A percentile compares a stretch with the other conserved stretches of the same genome.
These are phyloP conservation scores for Helicolenus hilgendorfi DNA, from an alignment of 2,797 vertebrate genomes.

Conservation along the genomic window DNA sequence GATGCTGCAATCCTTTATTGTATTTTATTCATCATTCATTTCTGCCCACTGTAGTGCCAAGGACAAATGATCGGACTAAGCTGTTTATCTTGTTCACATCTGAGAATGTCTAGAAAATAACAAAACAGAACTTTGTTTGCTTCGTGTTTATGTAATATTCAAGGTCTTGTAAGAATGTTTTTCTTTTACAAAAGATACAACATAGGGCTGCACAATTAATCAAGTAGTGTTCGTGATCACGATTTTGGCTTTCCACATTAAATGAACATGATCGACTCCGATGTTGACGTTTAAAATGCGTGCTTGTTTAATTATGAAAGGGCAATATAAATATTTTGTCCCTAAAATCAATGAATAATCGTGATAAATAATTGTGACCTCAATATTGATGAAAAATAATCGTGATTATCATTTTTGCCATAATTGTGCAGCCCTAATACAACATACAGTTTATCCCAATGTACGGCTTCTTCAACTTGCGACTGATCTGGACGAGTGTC, in stretches of 20 bases:
- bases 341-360: no score
- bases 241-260: no score
- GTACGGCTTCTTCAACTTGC: background rate
- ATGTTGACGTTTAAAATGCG: no score
- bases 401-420: no score
- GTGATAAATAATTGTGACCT: no score
- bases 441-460: background rate
- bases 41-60: constrained; percentile 27
- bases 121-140: background rate
- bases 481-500: background rate
- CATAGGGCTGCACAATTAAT: no score
- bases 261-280: no score
- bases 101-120: background rate
- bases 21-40: constrained; percentile 35
- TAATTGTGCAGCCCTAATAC: no score
- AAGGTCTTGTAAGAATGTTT: background rate
- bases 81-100: constrained; percentile 34
- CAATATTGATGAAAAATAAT: no score
- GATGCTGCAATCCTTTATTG: constrained; percentile 41
- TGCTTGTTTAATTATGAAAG: no score
- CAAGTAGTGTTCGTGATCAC: no score
- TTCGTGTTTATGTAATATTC: background rate
- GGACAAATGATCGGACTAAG: constrained; percentile 50
- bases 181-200: background rate
- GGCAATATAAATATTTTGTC: no score